Evolutionary conservation across 2,888 invertebrate species (phyloP).

Genomic region (Drosophila diplacantha): DNA sequence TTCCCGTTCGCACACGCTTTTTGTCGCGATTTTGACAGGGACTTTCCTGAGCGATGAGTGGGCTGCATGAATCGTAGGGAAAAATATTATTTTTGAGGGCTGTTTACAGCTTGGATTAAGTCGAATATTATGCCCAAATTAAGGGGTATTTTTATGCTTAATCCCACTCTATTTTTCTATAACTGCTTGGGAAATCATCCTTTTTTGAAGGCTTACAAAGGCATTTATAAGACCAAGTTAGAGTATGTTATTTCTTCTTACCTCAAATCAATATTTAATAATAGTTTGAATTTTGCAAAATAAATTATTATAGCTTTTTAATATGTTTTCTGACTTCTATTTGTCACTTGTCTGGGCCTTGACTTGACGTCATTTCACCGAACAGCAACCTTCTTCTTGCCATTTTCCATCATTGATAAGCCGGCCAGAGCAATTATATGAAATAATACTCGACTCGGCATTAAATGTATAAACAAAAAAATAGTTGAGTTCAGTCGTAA

Average conservation of each 20-base stretch:
- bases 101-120: neutral
- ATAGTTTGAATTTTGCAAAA: neutral
- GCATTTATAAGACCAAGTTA: neutral
- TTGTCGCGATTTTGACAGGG: neutral
- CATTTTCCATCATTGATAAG: constrained; percentile 27
- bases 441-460: constrained; percentile 16
- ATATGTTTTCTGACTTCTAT: constrained; percentile 26
- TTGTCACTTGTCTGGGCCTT: constrained; percentile 24
- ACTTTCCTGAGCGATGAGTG: neutral
- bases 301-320: constrained; percentile 4
- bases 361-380: constrained; percentile 30
- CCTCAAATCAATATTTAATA: neutral
- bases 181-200: neutral
- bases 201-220: neutral
- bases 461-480: constrained; percentile 8
- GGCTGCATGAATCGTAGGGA: neutral
- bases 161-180: neutral
- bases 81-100: neutral
- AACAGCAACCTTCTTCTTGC: constrained; percentile 17
- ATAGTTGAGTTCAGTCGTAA: constrained; percentile 14
- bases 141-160: neutral
- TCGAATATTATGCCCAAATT: neutral
- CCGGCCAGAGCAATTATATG: constrained; percentile 3
- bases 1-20: constrained; percentile 2
- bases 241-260: neutral